A percentile compares a stretch with the other conserved stretches of the same genome.
Evolutionary conservation across 2,888 invertebrate species (phyloP).

Genomic region (Drosophila bunnanda): DNA sequence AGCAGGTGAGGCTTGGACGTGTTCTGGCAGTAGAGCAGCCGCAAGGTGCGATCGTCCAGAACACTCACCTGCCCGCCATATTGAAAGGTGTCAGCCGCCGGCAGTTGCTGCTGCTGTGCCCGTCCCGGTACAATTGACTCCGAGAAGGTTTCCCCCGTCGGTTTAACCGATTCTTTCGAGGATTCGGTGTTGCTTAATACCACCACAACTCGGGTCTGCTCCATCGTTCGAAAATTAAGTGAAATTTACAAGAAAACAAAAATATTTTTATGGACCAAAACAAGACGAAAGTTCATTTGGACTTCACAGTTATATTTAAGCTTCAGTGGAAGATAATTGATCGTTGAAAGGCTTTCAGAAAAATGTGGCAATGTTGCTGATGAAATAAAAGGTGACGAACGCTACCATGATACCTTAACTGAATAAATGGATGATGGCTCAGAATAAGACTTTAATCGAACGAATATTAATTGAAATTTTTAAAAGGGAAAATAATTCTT

Average conservation of each 20-base stretch:
- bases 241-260: neutral
- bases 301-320: conserved; percentile 5
- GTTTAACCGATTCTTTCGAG: conserved; percentile 7
- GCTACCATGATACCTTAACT: neutral
- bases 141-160: neutral
- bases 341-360: neutral
- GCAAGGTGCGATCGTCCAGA: conserved; percentile 46
- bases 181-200: neutral
- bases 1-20: conserved; percentile 17
- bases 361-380: neutral
- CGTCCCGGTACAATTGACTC: neutral
- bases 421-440: too few species aligned
- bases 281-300: neutral
- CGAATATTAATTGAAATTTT: too few species aligned
- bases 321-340: neutral
- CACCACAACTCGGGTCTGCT: conserved; percentile 21
- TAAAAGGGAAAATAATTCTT: too few species aligned
- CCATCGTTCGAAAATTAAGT: neutral
- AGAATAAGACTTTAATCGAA: neutral
- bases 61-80: conserved; percentile 48
- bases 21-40: conserved; percentile 41
- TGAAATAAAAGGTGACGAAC: neutral
- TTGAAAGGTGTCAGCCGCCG: neutral
- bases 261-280: neutral
- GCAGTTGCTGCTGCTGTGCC: neutral